Evolutionary conservation across 2,113 vertebrate genomes (phyloP).

Genomic region (Brachypodius melanocephalos): DNA sequence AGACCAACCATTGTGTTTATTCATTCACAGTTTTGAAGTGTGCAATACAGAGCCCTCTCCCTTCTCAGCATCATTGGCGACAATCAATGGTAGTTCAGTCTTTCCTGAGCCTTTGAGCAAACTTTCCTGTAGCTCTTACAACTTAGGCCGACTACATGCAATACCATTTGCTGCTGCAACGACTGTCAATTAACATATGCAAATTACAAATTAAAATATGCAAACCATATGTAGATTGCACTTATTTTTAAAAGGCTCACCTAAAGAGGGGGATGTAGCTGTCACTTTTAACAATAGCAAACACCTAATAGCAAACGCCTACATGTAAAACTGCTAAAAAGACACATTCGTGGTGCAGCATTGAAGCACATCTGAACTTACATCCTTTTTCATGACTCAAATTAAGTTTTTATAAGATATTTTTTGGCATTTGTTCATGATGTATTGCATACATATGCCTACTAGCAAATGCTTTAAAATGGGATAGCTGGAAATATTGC

Average conservation of each 20-base stretch:
- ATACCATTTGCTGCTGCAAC: not conserved
- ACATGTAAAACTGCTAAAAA: conserved; percentile 30
- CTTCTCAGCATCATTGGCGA: not conserved
- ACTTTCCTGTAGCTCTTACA: conserved; percentile 3
- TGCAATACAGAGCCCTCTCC: not conserved
- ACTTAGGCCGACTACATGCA: not conserved
- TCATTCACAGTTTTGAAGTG: not conserved
- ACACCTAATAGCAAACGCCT: conserved; percentile 56
- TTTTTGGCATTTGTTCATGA: not conserved
- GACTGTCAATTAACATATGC: conserved; percentile 39
- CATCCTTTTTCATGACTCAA: not conserved
- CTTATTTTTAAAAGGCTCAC: conserved; percentile 43
- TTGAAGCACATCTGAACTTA: not conserved
- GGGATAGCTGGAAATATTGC: not conserved
- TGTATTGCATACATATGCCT: not conserved
- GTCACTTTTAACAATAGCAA: conserved; percentile 66
- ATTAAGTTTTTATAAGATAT: not conserved
- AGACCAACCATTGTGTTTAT: not conserved
- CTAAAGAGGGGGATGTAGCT: conserved; percentile 45
- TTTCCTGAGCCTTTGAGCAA: not conserved
- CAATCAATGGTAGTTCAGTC: not conserved
- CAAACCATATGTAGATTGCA: conserved; percentile 24
- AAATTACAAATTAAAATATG: conserved; percentile 21
- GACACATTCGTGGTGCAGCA: not conserved
- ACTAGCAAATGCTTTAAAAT: not conserved